These are phyloP conservation scores for Anagrus nilaparvatae DNA, from an alignment of 1,140 invertebrate species.

Conservation along the genomic window DNA sequence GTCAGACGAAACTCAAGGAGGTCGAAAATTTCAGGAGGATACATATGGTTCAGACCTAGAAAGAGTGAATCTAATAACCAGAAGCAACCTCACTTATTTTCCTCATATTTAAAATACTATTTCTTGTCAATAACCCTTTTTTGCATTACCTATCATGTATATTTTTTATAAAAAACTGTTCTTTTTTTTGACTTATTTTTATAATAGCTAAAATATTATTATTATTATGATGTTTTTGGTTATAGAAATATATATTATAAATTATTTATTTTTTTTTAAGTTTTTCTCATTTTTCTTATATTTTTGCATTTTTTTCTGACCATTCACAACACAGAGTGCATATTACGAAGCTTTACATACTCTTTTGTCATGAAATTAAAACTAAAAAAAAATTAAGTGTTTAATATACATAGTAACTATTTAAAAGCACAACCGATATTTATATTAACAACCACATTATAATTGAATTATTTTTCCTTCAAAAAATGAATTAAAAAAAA, in stretches of 20 bases:
- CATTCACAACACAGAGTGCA: constrained; percentile 46
- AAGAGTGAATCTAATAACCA: too few species aligned
- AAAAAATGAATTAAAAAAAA: constrained; percentile 28
- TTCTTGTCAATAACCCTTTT: constrained; percentile 16
- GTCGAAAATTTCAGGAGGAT: too few species aligned
- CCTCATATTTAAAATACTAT: background rate
- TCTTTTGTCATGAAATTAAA: constrained; percentile 19
- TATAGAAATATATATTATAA: constrained; percentile 37
- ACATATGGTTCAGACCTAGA: too few species aligned
- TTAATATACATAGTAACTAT: constrained; percentile 34
- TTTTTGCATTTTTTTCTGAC: constrained; percentile 15
- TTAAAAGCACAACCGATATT: constrained; percentile 43
- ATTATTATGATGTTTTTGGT: constrained; percentile 38
- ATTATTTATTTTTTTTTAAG: constrained; percentile 24
- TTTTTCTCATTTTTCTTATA: constrained; percentile 15
- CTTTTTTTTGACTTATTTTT: constrained; percentile 37
- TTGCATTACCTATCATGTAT: constrained; percentile 31
- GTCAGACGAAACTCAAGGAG: too few species aligned
- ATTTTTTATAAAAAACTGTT: constrained; percentile 44
- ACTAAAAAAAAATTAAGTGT: constrained; percentile 22
- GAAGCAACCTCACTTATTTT: constrained; percentile 19
- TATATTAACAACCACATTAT: constrained; percentile 38
- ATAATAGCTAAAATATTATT: constrained; percentile 39
- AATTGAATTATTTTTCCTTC: too few species aligned
- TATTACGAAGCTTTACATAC: constrained; percentile 39